Conservation (phyloP, 2,797 vertebrate genomes). For the Peromyscus attwateri region DNA sequence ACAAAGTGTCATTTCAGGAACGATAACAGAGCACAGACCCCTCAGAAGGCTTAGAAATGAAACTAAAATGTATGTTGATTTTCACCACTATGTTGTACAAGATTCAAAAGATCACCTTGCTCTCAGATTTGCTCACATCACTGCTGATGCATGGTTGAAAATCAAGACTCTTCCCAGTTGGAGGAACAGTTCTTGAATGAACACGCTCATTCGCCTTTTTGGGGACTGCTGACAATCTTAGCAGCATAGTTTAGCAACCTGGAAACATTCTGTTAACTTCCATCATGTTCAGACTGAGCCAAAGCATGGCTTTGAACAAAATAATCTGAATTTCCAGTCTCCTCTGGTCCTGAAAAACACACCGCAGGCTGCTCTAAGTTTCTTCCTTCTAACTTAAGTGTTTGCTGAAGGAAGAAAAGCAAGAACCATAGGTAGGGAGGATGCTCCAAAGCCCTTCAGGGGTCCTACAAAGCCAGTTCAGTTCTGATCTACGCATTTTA, state of each 20-base stretch:
- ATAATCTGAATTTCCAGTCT: constrained; percentile 2
- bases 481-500: neutral
- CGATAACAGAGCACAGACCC: neutral
- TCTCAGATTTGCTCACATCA: constrained; percentile 4
- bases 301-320: constrained; percentile 53
- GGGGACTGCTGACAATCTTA: neutral
- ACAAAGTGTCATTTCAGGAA: neutral
- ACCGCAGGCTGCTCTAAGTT: neutral
- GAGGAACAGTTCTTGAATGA: neutral
- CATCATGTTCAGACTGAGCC: constrained; percentile 22
- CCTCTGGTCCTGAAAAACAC: neutral
- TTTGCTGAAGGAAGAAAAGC: constrained; percentile 4
- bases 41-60: constrained; percentile 21
- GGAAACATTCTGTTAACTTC: neutral
- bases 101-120: constrained; percentile 13
- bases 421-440: neutral
- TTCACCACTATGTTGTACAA: constrained; percentile 29
- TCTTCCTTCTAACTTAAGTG: neutral
- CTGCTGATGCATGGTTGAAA: neutral
- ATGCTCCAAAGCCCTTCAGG: neutral
- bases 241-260: neutral
- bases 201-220: neutral
- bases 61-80: neutral
- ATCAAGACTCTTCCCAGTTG: neutral
- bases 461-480: neutral